Percentiles rank a stretch among this genome's conserved stretches.
Conservation (phyloP, 2,113 vertebrate genomes). For the Scopus umbretta region DNA sequence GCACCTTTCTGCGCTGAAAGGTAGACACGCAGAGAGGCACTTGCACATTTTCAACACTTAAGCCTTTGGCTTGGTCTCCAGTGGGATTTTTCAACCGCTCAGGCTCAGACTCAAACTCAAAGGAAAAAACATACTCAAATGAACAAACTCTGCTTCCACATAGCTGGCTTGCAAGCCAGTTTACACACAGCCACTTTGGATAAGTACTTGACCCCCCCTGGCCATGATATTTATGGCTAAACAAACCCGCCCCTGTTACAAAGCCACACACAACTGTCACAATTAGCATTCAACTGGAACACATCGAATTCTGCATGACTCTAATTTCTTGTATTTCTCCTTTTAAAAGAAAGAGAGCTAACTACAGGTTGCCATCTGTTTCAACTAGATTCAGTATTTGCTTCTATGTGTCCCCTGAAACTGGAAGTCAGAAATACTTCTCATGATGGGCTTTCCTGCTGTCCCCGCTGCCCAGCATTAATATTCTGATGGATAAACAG, state of each 20-base stretch:
- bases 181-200: neutral
- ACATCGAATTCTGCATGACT: neutral
- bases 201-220: neutral
- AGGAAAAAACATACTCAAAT: neutral
- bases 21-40: neutral
- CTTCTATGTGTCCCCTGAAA: neutral
- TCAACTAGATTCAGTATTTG: neutral
- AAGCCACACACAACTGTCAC: constrained; percentile 45
- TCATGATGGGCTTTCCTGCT: neutral
- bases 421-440: neutral
- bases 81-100: neutral
- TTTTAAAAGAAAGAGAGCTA: neutral
- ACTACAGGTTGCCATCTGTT: neutral
- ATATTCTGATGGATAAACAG: neutral
- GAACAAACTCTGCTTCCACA: neutral
- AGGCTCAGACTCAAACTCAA: neutral
- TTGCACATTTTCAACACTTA: neutral
- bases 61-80: neutral
- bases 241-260: constrained; percentile 1
- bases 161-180: neutral
- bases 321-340: neutral
- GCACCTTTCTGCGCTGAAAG: neutral
- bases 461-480: neutral
- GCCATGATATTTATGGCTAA: neutral
- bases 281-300: constrained; percentile 47